Percentiles rank a stretch among this genome's conserved stretches.
Conservation (phyloP, 2,113 vertebrate genomes). For the Paramisgurnus dabryanus region DNA sequence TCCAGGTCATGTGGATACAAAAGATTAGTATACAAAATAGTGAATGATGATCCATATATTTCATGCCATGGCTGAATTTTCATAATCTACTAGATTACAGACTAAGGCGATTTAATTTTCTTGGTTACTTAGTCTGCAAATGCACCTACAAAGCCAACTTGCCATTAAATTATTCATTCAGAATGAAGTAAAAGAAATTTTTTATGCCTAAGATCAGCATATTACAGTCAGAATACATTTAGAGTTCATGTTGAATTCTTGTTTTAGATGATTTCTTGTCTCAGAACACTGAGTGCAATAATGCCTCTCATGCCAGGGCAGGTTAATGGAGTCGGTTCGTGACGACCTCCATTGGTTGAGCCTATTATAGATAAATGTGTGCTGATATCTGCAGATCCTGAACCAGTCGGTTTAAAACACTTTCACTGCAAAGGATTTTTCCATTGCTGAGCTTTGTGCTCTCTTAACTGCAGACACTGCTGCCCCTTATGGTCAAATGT, state of each 20-base stretch:
- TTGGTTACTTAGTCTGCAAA: constrained; percentile 46
- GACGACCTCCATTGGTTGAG: background rate
- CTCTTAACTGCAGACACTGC: constrained; percentile 59
- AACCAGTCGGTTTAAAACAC: constrained; percentile 67
- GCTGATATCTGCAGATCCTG: constrained; percentile 62
- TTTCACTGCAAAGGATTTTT: constrained; percentile 76
- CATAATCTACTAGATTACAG: constrained; percentile 33
- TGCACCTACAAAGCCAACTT: constrained; percentile 30
- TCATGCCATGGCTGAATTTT: constrained; percentile 4
- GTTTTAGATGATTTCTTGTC: constrained; percentile 28
- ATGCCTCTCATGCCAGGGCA: background rate
- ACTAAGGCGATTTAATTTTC: constrained; percentile 38
- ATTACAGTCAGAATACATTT: constrained; percentile 27
- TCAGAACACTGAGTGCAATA: constrained; percentile 16
- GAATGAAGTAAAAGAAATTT: constrained; percentile 38
- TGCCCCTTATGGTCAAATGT: constrained; percentile 68
- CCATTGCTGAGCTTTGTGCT: constrained; percentile 58
- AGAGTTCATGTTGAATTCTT: constrained; percentile 36
- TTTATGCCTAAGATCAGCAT: constrained; percentile 26
- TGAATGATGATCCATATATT: constrained; percentile 14
- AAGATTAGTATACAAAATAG: background rate
- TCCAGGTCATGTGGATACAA: background rate
- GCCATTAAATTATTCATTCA: constrained; percentile 45
- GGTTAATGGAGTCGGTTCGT: constrained; percentile 27
- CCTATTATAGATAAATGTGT: constrained; percentile 1